phyloP scores from a whole-genome alignment of 2,797 vertebrate species.

The Lacerta agilis region DNA sequence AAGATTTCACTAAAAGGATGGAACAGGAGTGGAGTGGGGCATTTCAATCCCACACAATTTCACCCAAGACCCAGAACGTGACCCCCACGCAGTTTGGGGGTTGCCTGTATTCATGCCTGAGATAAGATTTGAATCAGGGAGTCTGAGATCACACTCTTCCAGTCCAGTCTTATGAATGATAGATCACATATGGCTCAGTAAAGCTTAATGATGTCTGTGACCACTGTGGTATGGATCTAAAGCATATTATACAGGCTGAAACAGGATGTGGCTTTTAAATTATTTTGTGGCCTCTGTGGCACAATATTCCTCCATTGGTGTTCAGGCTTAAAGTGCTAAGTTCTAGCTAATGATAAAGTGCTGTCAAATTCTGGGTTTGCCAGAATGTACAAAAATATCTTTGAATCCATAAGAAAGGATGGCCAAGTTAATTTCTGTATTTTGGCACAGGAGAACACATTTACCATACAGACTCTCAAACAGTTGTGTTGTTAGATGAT shows the following conservation, averaged over 20 bases:
- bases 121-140: background rate
- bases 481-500: fast-evolving
- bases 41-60: too few relatives aligned
- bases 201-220: background rate
- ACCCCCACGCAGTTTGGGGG: too few relatives aligned
- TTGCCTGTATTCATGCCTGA: background rate
- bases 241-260: background rate
- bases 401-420: background rate
- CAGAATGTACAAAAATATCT: slow-evolving; percentile 8
- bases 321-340: background rate
- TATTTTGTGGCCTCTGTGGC: background rate
- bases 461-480: background rate
- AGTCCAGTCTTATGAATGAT: background rate
- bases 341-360: background rate
- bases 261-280: background rate
- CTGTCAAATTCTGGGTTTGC: slow-evolving; percentile 34
- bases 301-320: background rate
- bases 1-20: too few relatives aligned
- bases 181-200: background rate
- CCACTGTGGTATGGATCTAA: background rate
- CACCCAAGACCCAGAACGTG: too few relatives aligned
- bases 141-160: background rate
- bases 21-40: too few relatives aligned
- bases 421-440: slow-evolving; percentile 35
- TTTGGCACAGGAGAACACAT: slow-evolving; percentile 12